phyloP scores from a whole-genome alignment of 2,797 vertebrate species.

The Pseudochirops corinnae region DNA sequence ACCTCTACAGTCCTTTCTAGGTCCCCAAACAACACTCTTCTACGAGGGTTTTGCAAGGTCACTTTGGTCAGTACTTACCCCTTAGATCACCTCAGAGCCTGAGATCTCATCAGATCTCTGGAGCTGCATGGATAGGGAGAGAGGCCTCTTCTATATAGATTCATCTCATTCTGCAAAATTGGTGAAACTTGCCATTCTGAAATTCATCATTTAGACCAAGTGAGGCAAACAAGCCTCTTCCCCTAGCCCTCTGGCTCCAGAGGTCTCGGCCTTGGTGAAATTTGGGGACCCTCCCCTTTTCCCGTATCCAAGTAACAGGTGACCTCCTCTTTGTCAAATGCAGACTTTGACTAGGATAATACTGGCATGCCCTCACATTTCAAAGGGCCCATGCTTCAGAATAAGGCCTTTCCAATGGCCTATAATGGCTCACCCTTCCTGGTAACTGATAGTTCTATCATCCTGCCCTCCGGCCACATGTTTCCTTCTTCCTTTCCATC shows the following conservation, averaged over 20 bases:
- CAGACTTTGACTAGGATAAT: not conserved
- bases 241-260: not conserved
- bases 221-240: not conserved
- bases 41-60: not conserved
- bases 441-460: conserved; percentile 60
- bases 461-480: conserved; percentile 73
- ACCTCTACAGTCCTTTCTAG: not conserved
- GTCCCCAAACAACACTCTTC: not conserved
- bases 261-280: not conserved
- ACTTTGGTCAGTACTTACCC: not conserved
- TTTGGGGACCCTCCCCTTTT: not conserved
- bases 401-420: not conserved
- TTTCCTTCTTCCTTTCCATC: conserved; percentile 76
- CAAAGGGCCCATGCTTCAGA: not conserved
- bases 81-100: not conserved
- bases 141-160: not conserved
- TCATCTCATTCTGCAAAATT: not conserved
- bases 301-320: not conserved
- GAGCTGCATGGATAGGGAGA: not conserved
- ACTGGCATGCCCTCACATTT: not conserved
- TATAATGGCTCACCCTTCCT: not conserved
- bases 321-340: not conserved
- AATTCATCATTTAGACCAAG: not conserved
- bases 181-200: not conserved
- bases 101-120: not conserved